Conservation (phyloP, 1,140 invertebrate species). For the Dinoponera quadriceps region DNA sequence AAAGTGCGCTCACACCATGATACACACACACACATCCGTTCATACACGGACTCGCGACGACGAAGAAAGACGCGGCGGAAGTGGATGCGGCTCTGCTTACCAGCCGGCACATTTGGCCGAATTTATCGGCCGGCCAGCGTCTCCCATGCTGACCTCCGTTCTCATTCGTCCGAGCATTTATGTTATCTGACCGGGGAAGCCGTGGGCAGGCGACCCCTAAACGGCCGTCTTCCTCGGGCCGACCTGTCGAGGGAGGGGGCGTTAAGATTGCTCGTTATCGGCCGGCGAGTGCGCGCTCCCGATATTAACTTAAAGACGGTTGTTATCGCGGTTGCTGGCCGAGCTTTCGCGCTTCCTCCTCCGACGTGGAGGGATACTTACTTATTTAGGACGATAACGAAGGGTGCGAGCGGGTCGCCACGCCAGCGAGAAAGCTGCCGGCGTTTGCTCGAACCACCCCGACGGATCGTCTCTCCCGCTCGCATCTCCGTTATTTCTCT, state of each 20-base stretch:
- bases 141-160: slow-evolving; percentile 26
- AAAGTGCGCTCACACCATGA: background rate
- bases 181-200: slow-evolving; percentile 44
- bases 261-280: slow-evolving; percentile 62
- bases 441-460: slow-evolving; percentile 1
- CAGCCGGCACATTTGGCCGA: slow-evolving; percentile 45
- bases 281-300: background rate
- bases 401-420: background rate
- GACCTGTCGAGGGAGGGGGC: background rate
- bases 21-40: too few species aligned
- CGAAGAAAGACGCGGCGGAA: slow-evolving; percentile 20
- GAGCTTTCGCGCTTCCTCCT: background rate
- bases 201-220: slow-evolving; percentile 22
- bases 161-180: slow-evolving; percentile 61
- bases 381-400: slow-evolving; percentile 28
- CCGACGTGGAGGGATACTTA: slow-evolving; percentile 16
- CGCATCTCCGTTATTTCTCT: slow-evolving; percentile 5
- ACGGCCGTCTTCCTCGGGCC: background rate
- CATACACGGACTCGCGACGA: background rate
- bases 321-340: slow-evolving; percentile 39
- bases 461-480: background rate
- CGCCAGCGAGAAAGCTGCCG: slow-evolving; percentile 29
- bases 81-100: slow-evolving; percentile 36
- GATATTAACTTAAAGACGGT: slow-evolving; percentile 44
- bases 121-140: slow-evolving; percentile 41